A percentile compares a stretch with the other conserved stretches of the same genome.
Evolutionary conservation across 2,797 vertebrate genomes (phyloP).

Genomic region (Semaprochilodus insignis): DNA sequence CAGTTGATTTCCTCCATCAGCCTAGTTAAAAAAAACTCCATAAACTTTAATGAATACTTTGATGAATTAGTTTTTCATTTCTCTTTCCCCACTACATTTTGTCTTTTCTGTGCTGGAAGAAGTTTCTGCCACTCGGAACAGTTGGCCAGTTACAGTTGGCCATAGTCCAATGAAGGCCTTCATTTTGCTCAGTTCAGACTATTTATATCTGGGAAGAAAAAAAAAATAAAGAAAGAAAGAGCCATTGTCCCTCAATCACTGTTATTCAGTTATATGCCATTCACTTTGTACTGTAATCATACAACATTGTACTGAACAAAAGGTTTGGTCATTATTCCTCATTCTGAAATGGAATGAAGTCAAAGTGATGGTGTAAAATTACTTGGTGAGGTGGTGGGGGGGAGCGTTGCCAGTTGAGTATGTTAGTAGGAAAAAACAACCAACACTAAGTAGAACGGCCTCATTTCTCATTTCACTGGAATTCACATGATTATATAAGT

Average conservation of each 20-base stretch:
- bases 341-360: constrained; percentile 19
- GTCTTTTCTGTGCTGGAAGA: background rate
- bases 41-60: constrained; percentile 1
- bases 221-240: background rate
- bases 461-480: background rate
- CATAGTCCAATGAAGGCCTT: background rate
- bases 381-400: background rate
- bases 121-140: background rate
- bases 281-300: constrained; percentile 25
- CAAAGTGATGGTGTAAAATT: constrained; percentile 11
- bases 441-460: background rate
- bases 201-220: background rate
- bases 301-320: constrained; percentile 20
- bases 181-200: background rate
- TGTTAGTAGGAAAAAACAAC: background rate
- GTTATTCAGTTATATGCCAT: constrained; percentile 16
- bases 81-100: background rate
- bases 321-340: constrained; percentile 12
- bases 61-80: constrained; percentile 3
- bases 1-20: constrained; percentile 7
- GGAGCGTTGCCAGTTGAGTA: background rate
- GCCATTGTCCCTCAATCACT: constrained; percentile 3
- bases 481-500: background rate
- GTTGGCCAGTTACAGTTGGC: background rate
- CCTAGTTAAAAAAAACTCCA: background rate